Evolutionary conservation across 2,888 invertebrate species (phyloP), one percentile per base, ranked within the genome.

Genomic region (Linyphia triangularis): DNA sequence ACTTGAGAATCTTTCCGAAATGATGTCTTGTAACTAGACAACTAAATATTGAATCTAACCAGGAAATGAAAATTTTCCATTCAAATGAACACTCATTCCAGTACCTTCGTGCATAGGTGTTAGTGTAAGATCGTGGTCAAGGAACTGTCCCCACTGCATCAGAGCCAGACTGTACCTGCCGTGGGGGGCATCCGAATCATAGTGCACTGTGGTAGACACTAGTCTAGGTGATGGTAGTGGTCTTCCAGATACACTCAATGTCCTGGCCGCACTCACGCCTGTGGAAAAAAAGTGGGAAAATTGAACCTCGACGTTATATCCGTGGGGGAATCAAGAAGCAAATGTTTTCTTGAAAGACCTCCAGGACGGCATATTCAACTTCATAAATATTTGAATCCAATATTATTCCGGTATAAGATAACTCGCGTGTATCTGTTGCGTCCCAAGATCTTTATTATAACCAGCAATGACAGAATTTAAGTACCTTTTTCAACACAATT

Each of bases 101-200:
- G 10, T 70, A 86, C 89, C 89, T 86, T 90, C 90, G 57, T 90
- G 89, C 89, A 90, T 90, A 0, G 97, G 98, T 0, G 98, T 98
- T 95, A 98, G 95, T 0, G 98, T 98, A 75, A 99, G 94, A 92
- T 98, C 98, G 93, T 98, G 98, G 93, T 98, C 98, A 24, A 98
- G 92, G 91, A 98, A 93, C 93, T 98, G 98, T 0, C 97, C 98
- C 91, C 95, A 98, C 93, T 98, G 98, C 98, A 98, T 98, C 37
- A 96, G 95, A 96, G 98, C 96, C 22, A 98, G 93, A 0, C 97
- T 96, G 93, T 98, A 98, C 6, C 97, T 94, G 0, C 95, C 96
- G 92, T 97, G 97, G 24, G 97, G 94, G 92, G 97, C 96, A 40
- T 97, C 97, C 88, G 97, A 97, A 92, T 98, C 97, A 0, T 97